These are phyloP conservation scores for Aleiodes testaceus DNA, from an alignment of 2,888 invertebrate species.

Conservation along the genomic window DNA sequence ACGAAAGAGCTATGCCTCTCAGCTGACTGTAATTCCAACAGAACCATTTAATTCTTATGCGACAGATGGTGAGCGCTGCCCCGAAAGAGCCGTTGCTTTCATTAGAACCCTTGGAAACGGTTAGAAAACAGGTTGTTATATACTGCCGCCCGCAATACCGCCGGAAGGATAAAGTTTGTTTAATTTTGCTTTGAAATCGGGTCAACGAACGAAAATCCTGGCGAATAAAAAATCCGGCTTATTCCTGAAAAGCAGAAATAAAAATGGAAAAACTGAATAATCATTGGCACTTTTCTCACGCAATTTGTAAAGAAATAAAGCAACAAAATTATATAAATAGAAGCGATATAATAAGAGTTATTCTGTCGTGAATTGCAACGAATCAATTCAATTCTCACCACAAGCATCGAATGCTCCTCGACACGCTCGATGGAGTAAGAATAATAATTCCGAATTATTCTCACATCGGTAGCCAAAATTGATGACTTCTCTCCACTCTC, in stretches of 20 bases:
- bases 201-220: constrained; percentile 41
- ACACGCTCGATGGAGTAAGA: constrained; percentile 51
- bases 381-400: constrained; percentile 54
- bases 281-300: neutral
- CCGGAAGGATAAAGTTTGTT: constrained; percentile 36
- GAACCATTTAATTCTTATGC: constrained; percentile 66
- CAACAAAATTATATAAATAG: neutral
- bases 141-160: constrained; percentile 44
- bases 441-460: constrained; percentile 65
- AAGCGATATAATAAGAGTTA: neutral
- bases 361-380: constrained; percentile 48
- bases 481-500: constrained; percentile 55
- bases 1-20: constrained; percentile 55
- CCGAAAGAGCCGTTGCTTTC: constrained; percentile 72
- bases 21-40: constrained; percentile 72
- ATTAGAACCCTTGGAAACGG: constrained; percentile 57
- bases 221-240: neutral
- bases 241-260: neutral
- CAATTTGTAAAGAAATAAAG: neutral
- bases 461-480: constrained; percentile 61
- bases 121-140: constrained; percentile 55
- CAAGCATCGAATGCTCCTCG: constrained; percentile 38
- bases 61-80: constrained; percentile 70
- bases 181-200: constrained; percentile 38
- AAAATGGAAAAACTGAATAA: neutral